Conservation (phyloP, 2,888 invertebrate genomes). For the Masnerella sp. region DNA sequence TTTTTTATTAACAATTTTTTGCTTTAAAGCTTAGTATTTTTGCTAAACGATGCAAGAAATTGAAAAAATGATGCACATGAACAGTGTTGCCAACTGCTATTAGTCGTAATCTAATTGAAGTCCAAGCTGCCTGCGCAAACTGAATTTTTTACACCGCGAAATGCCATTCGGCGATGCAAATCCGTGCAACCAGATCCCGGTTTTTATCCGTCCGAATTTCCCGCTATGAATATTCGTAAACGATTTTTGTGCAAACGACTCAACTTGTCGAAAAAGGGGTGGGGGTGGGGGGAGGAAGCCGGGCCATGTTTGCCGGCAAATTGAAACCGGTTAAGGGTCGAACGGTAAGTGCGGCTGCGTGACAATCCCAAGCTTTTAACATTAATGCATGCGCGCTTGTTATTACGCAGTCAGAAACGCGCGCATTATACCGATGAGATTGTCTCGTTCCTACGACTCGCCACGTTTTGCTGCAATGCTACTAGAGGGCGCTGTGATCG, state of each 20-base stretch:
- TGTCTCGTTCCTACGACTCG: slow-evolving; percentile 21
- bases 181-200: slow-evolving; percentile 10
- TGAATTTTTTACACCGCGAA: too few species aligned
- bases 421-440: slow-evolving; percentile 44
- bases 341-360: slow-evolving; percentile 54
- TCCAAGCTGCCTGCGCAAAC: too few species aligned
- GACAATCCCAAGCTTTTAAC: slow-evolving; percentile 46
- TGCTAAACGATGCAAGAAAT: too few species aligned
- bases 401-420: slow-evolving; percentile 40
- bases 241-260: slow-evolving; percentile 30
- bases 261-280: background rate
- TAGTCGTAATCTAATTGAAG: too few species aligned
- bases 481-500: background rate
- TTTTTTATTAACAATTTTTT: too few species aligned
- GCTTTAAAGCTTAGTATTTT: too few species aligned
- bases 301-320: slow-evolving; percentile 3
- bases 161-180: slow-evolving; percentile 31
- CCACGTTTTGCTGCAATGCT: slow-evolving; percentile 7
- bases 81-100: too few species aligned
- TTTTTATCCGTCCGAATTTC: slow-evolving; percentile 6
- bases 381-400: slow-evolving; percentile 51
- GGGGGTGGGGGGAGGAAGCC: background rate
- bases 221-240: slow-evolving; percentile 34
- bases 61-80: too few species aligned
- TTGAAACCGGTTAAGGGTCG: slow-evolving; percentile 28